Percentiles rank a stretch among this genome's conserved stretches.
Conservation (phyloP, 53 echinoderm and acorn worm species). For the Echinometra lucunter region DNA sequence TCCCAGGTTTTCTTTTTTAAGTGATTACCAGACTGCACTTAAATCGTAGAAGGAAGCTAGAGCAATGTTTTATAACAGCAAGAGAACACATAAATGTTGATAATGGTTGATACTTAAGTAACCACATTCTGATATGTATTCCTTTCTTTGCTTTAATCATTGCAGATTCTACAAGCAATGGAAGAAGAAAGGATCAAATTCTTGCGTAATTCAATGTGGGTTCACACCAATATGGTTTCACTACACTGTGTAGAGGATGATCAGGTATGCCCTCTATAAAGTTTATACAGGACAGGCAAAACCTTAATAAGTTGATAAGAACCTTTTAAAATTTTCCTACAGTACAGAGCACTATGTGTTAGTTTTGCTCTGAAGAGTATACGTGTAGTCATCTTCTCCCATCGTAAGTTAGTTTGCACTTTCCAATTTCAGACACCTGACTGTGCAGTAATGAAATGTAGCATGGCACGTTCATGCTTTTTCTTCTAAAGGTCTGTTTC, state of each 20-base stretch:
- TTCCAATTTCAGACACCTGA: background rate
- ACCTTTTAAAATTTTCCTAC: background rate
- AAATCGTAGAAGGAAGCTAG: too few relatives aligned
- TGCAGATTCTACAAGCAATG: slow-evolving; percentile 80
- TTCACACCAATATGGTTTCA: slow-evolving; percentile 83
- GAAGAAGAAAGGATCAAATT: slow-evolving; percentile 89
- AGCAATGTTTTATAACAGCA: too few relatives aligned
- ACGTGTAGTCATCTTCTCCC: background rate
- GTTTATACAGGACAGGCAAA: background rate
- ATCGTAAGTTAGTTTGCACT: background rate
- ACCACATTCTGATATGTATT: too few relatives aligned
- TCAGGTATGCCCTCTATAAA: slow-evolving; percentile 73
- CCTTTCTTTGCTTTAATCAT: background rate
- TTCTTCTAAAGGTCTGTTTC: background rate
- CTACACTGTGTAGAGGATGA: slow-evolving; percentile 85
- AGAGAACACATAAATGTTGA: too few relatives aligned
- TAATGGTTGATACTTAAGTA: too few relatives aligned
- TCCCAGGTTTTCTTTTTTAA: too few relatives aligned
- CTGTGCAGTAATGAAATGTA: too few relatives aligned
- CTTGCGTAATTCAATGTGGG: slow-evolving; percentile 88
- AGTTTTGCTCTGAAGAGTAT: background rate
- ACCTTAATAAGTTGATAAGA: background rate
- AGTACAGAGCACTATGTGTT: background rate
- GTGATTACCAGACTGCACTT: too few relatives aligned
- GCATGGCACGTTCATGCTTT: too few relatives aligned